Conservation (phyloP, 2,888 invertebrate genomes). For the Rapana venosa region DNA sequence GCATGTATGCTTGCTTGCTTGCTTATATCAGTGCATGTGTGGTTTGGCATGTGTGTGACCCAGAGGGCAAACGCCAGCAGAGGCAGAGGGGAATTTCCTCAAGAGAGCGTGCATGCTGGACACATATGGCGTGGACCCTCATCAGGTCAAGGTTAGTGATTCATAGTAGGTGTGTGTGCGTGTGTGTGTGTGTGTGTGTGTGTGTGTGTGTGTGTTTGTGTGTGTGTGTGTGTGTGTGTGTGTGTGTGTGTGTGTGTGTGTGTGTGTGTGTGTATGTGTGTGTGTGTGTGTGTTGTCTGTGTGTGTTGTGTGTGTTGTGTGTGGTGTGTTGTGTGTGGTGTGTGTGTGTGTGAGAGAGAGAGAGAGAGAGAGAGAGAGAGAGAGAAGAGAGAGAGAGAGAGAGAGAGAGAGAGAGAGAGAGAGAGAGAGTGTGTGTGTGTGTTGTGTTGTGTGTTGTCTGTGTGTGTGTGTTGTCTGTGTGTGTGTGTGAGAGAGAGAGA, state of each 20-base stretch:
- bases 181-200: not conserved
- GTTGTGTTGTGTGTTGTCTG: no score
- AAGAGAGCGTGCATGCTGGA: slow-evolving; percentile 94
- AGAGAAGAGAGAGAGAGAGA: no score
- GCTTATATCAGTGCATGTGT: not conserved
- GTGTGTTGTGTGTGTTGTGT: no score
- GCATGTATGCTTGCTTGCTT: not conserved
- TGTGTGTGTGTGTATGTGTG: not conserved
- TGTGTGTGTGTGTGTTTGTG: not conserved
- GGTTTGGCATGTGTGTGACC: no score
- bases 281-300: no score
- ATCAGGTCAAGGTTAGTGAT: slow-evolving; percentile 91
- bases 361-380: no score
- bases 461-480: no score
- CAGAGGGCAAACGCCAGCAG: slow-evolving; percentile 90
- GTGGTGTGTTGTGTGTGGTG: no score
- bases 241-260: not conserved
- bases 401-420: no score
- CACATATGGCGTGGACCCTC: slow-evolving; percentile 98
- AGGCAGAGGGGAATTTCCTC: slow-evolving; percentile 93
- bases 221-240: not conserved
- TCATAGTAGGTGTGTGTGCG: not conserved
- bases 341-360: no score
- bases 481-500: no score
- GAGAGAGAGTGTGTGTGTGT: no score